These are phyloP conservation scores for Dendronephthya gigantea DNA, from an alignment of 64 coral and sea anemone species.

Conservation along the genomic window DNA sequence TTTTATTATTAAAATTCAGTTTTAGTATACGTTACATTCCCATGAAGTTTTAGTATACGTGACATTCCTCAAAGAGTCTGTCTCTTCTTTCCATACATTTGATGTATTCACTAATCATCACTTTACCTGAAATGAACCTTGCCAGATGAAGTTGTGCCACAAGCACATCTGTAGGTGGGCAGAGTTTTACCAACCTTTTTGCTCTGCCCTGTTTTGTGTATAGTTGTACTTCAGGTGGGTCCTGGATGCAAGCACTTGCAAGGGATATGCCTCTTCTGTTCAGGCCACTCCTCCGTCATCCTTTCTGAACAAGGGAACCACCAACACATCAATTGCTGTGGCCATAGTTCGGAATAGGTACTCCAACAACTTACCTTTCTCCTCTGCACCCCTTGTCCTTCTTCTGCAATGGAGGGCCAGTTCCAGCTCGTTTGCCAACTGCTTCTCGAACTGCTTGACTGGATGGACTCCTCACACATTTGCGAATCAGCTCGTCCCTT, in stretches of 20 bases:
- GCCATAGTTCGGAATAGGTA: not conserved
- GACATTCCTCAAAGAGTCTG: no score
- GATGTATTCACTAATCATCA: no score
- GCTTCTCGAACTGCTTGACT: no score
- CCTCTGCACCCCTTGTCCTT: not conserved
- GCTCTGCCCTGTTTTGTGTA: constrained; percentile 24
- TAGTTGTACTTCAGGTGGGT: not conserved
- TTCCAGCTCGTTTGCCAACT: not conserved
- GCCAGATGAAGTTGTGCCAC: constrained; percentile 31
- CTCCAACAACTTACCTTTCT: not conserved
- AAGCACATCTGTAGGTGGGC: constrained; percentile 22
- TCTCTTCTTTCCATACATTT: no score
- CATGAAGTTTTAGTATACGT: no score
- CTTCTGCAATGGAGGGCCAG: not conserved
- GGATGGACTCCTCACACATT: not conserved
- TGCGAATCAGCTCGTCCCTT: not conserved
- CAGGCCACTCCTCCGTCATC: not conserved
- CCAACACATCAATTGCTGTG: not conserved
- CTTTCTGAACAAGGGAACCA: not conserved
- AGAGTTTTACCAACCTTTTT: constrained; percentile 23
- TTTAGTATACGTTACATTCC: no score
- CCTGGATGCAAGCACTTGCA: constrained; percentile 44
- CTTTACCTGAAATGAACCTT: constrained; percentile 22
- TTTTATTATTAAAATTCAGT: no score
- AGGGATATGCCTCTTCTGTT: not conserved